Percentiles rank a stretch among this genome's conserved stretches.
phyloP scores from a whole-genome alignment of 2,113 vertebrate species.

The Mesembrinibis cayennensis region DNA sequence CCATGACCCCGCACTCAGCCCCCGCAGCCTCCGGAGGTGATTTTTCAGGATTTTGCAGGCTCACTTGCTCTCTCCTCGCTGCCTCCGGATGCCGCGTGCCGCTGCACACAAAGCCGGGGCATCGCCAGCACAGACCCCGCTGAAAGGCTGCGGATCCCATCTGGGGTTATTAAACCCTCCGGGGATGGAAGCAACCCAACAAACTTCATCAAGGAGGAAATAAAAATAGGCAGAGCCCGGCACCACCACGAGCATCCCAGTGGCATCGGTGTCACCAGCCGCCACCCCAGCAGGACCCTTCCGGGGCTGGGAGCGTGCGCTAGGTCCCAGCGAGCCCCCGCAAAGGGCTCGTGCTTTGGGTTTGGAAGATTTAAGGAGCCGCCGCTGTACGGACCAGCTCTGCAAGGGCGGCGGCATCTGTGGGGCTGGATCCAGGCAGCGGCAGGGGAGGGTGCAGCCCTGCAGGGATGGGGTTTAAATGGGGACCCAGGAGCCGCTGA shows the following conservation, averaged over 20 bases:
- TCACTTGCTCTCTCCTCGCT: background rate
- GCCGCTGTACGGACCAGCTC: background rate
- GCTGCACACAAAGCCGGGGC: background rate
- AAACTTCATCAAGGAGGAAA: background rate
- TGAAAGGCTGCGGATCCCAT: background rate
- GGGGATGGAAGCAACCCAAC: background rate
- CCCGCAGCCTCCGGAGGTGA: background rate
- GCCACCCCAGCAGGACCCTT: background rate
- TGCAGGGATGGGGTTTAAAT: background rate
- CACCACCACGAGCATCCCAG: background rate
- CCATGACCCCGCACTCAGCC: accelerated
- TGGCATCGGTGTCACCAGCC: background rate
- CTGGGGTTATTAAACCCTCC: background rate
- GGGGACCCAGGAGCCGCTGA: background rate
- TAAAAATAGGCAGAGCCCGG: background rate
- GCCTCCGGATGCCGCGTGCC: accelerated
- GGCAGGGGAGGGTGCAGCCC: background rate
- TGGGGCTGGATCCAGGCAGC: background rate
- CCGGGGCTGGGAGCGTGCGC: background rate
- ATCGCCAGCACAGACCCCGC: background rate
- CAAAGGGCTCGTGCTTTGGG: background rate
- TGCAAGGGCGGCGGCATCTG: background rate
- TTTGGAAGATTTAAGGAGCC: background rate
- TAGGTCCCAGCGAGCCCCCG: background rate
- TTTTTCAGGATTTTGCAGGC: background rate